A percentile compares a stretch with the other conserved stretches of the same genome.
Conservation (phyloP, 2,888 invertebrate species). For the Hypselothyrea guttata region DNA sequence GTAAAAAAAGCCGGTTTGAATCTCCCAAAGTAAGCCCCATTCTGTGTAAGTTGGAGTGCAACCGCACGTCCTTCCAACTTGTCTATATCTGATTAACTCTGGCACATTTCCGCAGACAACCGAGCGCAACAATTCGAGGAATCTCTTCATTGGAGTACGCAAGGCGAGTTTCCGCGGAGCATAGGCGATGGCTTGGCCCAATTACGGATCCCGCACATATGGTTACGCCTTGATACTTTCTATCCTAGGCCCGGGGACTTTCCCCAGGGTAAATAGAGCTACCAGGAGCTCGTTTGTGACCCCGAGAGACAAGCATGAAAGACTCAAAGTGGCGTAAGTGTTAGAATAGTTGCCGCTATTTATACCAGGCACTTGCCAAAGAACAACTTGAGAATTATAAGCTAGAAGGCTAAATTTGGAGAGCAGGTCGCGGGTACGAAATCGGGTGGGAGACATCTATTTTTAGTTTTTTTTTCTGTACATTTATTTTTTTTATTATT, state of each 20-base stretch:
- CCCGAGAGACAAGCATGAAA: conserved; percentile 82
- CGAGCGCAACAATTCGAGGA: conserved; percentile 71
- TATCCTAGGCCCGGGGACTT: conserved; percentile 83
- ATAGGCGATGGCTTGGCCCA: conserved; percentile 71
- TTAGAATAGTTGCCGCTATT: not conserved
- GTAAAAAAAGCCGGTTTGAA: conserved; percentile 52
- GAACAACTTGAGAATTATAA: conserved; percentile 21
- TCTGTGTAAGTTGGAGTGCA: conserved; percentile 52
- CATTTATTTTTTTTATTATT: too few relatives aligned
- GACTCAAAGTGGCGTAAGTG: conserved; percentile 63
- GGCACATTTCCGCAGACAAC: conserved; percentile 82
- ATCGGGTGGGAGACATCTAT: too few relatives aligned
- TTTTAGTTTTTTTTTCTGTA: too few relatives aligned
- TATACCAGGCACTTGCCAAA: not conserved
- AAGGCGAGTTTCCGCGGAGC: conserved; percentile 79
- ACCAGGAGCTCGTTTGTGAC: conserved; percentile 82
- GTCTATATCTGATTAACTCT: conserved; percentile 79
- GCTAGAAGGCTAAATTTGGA: not conserved
- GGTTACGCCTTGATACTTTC: conserved; percentile 82
- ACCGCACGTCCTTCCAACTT: conserved; percentile 49
- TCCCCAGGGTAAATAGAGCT: conserved; percentile 81
- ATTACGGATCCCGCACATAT: conserved; percentile 22
- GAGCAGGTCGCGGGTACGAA: too few relatives aligned
- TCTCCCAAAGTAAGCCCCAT: conserved; percentile 80
- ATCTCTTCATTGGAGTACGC: conserved; percentile 70